Conservation (phyloP, 2,888 invertebrate genomes). For the Sinodicranocentrus sp. region DNA sequence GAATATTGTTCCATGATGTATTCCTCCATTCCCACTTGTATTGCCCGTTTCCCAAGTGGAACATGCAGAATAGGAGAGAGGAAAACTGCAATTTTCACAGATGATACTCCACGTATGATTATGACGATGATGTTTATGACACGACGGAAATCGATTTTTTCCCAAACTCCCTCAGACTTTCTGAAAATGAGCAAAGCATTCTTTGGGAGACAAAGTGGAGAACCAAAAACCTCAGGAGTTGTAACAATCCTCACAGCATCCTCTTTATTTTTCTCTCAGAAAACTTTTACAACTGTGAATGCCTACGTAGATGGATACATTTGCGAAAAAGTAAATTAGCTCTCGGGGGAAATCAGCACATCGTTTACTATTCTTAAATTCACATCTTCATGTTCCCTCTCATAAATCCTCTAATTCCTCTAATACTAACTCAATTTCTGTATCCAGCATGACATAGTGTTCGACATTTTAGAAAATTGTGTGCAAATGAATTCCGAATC, state of each 20-base stretch:
- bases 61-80: not conserved
- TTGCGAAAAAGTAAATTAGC: conserved; percentile 44
- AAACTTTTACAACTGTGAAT: not conserved
- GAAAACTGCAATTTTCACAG: not conserved
- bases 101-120: not conserved
- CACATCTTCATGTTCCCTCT: conserved; percentile 1
- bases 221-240: not conserved
- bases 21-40: not conserved
- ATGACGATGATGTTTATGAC: conserved; percentile 4
- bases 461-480: too few species aligned
- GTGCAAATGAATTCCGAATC: too few species aligned
- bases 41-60: not conserved
- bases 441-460: too few species aligned
- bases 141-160: not conserved
- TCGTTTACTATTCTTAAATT: conserved; percentile 5
- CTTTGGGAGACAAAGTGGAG: not conserved
- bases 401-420: not conserved
- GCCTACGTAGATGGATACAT: not conserved
- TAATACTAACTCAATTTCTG: too few species aligned
- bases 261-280: not conserved
- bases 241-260: not conserved
- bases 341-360: conserved; percentile 49
- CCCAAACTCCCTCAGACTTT: not conserved
- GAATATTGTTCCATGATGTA: not conserved
- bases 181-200: not conserved